Percentiles rank a stretch among this genome's conserved stretches.
Conservation (phyloP, 2,797 vertebrate species). For the Distichodus sexfasciatus region DNA sequence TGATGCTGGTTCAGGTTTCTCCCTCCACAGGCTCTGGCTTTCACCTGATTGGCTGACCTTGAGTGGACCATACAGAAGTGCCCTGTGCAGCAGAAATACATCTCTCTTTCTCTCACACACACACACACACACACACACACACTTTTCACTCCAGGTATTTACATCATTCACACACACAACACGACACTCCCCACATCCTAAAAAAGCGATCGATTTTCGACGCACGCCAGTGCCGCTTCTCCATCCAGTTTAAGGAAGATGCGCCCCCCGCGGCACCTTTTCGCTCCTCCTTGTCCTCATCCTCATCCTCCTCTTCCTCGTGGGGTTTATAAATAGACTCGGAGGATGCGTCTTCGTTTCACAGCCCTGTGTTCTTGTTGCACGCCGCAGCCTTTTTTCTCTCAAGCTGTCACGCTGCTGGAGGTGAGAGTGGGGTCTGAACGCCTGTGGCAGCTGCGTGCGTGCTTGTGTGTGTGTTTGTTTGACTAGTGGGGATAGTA, state of each 20-base stretch:
- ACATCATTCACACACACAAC: too few relatives aligned
- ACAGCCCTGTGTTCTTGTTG: background rate
- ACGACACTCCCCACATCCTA: too few relatives aligned
- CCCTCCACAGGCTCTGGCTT: conserved; percentile 46
- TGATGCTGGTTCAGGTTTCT: conserved; percentile 53
- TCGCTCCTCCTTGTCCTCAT: background rate
- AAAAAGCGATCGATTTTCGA: too few relatives aligned
- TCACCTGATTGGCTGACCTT: conserved; percentile 50
- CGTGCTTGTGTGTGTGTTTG: conserved; percentile 15
- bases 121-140: background rate
- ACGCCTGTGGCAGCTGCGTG: background rate
- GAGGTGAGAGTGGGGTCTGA: background rate
- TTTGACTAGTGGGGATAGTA: background rate
- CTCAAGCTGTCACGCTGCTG: background rate
- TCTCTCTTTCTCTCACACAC: background rate
- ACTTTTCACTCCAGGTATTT: too few relatives aligned
- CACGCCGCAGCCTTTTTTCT: background rate
- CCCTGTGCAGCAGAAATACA: conserved; percentile 50
- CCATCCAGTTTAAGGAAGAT: too few relatives aligned
- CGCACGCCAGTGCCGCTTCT: too few relatives aligned
- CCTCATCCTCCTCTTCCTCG: background rate
- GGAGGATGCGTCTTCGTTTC: conserved; percentile 15
- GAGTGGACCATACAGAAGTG: conserved; percentile 46
- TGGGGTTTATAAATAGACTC: conserved; percentile 8
- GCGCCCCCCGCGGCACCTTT: background rate